Evolutionary conservation across 1,140 invertebrate genomes (phyloP), one percentile per base, ranked within the genome.

Genomic region (Drosophila arizonae): DNA sequence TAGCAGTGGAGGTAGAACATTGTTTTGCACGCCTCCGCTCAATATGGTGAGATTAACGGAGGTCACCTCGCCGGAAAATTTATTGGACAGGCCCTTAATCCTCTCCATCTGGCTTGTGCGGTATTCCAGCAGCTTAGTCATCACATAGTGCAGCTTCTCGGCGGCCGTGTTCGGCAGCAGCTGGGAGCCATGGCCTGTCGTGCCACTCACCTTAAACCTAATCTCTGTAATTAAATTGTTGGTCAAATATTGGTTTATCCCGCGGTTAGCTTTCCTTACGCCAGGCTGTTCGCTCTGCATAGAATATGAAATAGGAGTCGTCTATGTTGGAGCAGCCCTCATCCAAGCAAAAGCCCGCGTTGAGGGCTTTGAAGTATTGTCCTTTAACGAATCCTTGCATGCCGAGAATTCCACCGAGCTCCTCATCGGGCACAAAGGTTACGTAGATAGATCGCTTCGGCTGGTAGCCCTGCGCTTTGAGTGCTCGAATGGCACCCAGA

Each of bases 361-460:
- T 98, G 39, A 99, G 91, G 17, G 94, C 92, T 86, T 95, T 94
- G 86, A 98, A 99, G 54, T 96, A 94, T 33, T 95, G 92, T 0
- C 94, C 95, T 11, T 95, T 89, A 1, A 97, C 94, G 92, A 98
- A 98, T 64, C 93, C 92, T 66, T 93, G 92, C 97, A 99, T 98
- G 17, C 97, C 97, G 54, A 95, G 93, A 10, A 93, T 85, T 2
- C 97, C 97, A 1, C 97, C 97, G 71, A 96, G 95, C 93, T 99
- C 98, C 92, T 99, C 98, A 93, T 99, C 97, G 81, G 97, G 96
- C 26, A 97, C 95, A 93, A 96, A 97, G 4, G 94, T 93, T 9
- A 98, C 76, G 85, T 96, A 95, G 10, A 96, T 82, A 3, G 95
- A 96, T 64, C 96, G 93, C 63, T 93, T 93, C n/a, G 95, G 92